Conservation (phyloP, 2,113 vertebrate genomes). For the Lepidothrix coronata region DNA sequence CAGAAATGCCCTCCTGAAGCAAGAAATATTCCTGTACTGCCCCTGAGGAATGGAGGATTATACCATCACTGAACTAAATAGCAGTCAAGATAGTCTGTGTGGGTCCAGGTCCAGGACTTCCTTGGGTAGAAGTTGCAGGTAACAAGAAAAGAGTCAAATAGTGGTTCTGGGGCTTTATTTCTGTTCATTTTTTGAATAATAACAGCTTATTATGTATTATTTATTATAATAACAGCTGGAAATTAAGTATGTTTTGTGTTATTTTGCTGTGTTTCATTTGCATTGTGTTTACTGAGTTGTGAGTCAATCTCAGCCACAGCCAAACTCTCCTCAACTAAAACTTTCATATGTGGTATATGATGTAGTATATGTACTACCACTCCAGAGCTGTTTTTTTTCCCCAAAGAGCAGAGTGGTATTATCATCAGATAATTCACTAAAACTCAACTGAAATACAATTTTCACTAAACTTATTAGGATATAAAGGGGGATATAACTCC, state of each 20-base stretch:
- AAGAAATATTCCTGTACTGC: background rate
- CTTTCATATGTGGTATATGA: background rate
- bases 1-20: background rate
- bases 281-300: background rate
- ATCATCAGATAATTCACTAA: background rate
- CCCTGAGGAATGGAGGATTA: background rate
- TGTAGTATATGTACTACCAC: background rate
- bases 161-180: background rate
- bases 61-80: accelerated
- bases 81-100: too few relatives aligned
- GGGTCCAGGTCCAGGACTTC: background rate
- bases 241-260: background rate
- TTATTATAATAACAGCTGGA: background rate
- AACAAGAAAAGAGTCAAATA: background rate
- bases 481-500: background rate
- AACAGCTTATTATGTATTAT: too few relatives aligned
- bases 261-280: background rate
- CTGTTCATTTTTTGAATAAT: background rate
- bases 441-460: background rate
- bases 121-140: background rate
- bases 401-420: background rate
- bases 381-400: background rate
- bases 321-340: background rate
- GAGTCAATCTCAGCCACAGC: background rate
- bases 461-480: background rate